Conservation (phyloP, 2,888 invertebrate species). For the Stictocephala bisonia region DNA sequence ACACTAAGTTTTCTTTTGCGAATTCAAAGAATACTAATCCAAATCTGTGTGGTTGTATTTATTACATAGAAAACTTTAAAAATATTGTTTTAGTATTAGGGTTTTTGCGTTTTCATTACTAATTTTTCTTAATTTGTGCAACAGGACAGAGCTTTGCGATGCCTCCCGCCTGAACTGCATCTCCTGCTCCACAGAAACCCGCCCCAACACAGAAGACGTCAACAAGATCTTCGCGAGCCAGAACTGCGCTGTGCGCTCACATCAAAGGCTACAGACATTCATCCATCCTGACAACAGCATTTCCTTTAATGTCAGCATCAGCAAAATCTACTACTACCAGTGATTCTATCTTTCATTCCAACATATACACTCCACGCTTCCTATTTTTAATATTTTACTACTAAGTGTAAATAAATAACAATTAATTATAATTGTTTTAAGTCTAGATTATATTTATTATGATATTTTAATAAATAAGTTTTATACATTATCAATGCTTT, state of each 20-base stretch:
- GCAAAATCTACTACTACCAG: constrained; percentile 40
- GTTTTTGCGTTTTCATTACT: background rate
- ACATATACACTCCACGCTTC: background rate
- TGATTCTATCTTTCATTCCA: background rate
- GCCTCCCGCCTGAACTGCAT: constrained; percentile 16
- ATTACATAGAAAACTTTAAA: background rate
- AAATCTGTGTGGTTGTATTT: too few relatives aligned
- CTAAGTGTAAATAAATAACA: too few relatives aligned
- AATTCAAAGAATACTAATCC: too few relatives aligned
- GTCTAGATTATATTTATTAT: too few relatives aligned
- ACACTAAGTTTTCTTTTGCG: too few relatives aligned
- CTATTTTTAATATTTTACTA: constrained; percentile 19
- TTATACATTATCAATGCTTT: too few relatives aligned
- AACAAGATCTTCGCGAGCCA: constrained; percentile 28
- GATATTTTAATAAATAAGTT: too few relatives aligned
- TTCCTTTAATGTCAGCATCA: constrained; percentile 25
- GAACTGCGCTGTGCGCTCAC: constrained; percentile 29
- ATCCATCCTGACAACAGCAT: constrained; percentile 21
- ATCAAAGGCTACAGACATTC: constrained; percentile 4
- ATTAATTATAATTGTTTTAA: too few relatives aligned
- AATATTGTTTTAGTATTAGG: background rate
- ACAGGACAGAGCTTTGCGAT: constrained; percentile 34
- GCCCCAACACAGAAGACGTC: constrained; percentile 30
- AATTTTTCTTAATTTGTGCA: too few relatives aligned
- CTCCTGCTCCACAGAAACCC: constrained; percentile 33